These are phyloP conservation scores for Astropecten irregularis DNA, from an alignment of 53 echinoderm and acorn worm genomes.

Conservation along the genomic window DNA sequence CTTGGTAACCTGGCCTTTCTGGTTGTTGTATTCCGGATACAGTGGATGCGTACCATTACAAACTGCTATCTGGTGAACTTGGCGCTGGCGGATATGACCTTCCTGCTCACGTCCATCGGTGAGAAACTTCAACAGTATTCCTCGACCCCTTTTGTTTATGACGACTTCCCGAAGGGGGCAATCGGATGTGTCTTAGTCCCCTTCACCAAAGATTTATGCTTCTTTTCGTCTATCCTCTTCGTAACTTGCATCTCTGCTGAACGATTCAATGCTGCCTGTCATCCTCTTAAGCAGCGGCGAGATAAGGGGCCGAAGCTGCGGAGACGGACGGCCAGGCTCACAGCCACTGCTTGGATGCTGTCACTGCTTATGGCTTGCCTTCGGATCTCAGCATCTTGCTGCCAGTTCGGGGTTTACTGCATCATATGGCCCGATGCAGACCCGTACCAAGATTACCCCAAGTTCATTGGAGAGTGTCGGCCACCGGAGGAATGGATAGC, in stretches of 20 bases:
- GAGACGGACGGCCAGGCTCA: constrained; percentile 52
- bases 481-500: constrained; percentile 18
- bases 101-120: constrained; percentile 72
- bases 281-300: constrained; percentile 70
- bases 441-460: constrained; percentile 33
- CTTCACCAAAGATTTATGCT: constrained; percentile 48
- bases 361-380: constrained; percentile 64
- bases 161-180: constrained; percentile 32
- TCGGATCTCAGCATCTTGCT: constrained; percentile 58
- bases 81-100: constrained; percentile 82
- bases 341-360: constrained; percentile 62
- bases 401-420: constrained; percentile 31
- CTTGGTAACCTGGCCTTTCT: constrained; percentile 80
- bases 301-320: constrained; percentile 64
- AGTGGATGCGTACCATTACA: constrained; percentile 81
- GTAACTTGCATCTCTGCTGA: constrained; percentile 84
- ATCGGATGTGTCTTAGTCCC: constrained; percentile 48
- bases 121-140: constrained; percentile 74
- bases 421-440: constrained; percentile 67
- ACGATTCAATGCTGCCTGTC: constrained; percentile 82
- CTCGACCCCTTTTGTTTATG: constrained; percentile 59
- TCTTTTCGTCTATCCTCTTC: constrained; percentile 79
- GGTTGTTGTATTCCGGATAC: constrained; percentile 78
- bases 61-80: constrained; percentile 87
- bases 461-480: constrained; percentile 40